These are phyloP conservation scores for Geotrupes spiniger DNA, from an alignment of 2,888 invertebrate genomes.

Conservation along the genomic window DNA sequence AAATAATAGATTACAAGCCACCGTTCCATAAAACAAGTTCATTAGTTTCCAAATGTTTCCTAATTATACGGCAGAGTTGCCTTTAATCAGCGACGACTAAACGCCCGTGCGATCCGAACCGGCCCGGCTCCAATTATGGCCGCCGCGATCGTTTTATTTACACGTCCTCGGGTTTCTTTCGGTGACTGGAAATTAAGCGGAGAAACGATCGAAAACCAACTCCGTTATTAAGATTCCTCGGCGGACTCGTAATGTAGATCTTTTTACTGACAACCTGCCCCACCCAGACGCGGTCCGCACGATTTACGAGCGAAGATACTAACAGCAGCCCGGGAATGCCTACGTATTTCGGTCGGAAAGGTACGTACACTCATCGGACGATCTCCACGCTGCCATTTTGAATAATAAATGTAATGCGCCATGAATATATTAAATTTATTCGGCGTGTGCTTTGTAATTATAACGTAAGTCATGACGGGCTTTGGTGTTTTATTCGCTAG, in stretches of 20 bases:
- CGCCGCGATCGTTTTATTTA: slow-evolving; percentile 17
- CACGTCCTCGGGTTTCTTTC: slow-evolving; percentile 12
- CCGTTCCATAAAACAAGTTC: slow-evolving; percentile 24
- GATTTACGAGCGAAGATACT: slow-evolving; percentile 38
- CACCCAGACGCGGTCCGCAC: slow-evolving; percentile 35
- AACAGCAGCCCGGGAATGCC: slow-evolving; percentile 29
- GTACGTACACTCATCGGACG: slow-evolving; percentile 28
- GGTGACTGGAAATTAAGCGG: background rate
- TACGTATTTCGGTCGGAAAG: slow-evolving; percentile 11
- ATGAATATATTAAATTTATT: slow-evolving; percentile 31
- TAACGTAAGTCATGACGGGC: no score
- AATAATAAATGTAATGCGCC: slow-evolving; percentile 35
- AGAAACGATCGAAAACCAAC: slow-evolving; percentile 22
- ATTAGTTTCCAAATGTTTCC: slow-evolving; percentile 20
- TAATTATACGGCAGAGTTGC: slow-evolving; percentile 17
- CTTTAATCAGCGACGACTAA: slow-evolving; percentile 18
- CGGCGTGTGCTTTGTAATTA: no score
- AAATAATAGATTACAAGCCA: slow-evolving; percentile 20
- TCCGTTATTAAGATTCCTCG: slow-evolving; percentile 39
- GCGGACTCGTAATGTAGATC: slow-evolving; percentile 35
- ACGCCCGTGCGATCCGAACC: background rate
- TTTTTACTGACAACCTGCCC: slow-evolving; percentile 27
- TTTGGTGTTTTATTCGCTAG: no score
- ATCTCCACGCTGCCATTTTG: slow-evolving; percentile 38
- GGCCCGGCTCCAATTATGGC: background rate